These are phyloP conservation scores for Aegotheles bennettii DNA, from an alignment of 2,113 vertebrate species.

Conservation along the genomic window DNA sequence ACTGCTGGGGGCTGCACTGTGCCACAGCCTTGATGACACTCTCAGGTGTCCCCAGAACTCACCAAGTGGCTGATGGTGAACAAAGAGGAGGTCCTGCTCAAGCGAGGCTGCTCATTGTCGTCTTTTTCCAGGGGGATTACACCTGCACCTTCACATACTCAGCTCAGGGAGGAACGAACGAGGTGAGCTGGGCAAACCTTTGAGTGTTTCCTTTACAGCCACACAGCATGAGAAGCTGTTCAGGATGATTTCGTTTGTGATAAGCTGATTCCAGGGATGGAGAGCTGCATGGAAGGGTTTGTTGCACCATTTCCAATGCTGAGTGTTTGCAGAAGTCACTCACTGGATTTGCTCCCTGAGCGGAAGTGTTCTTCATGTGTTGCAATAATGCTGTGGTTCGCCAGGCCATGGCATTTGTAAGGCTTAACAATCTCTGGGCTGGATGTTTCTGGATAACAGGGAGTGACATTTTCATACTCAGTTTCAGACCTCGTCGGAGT, in stretches of 20 bases:
- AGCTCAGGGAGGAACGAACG: constrained; percentile 94
- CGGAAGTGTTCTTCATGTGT: accelerated
- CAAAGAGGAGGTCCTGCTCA: accelerated
- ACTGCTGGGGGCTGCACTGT: accelerated
- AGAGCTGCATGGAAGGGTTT: not conserved
- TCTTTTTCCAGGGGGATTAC: constrained; percentile 72
- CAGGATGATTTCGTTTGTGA: accelerated
- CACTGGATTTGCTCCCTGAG: not conserved
- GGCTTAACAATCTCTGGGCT: not conserved
- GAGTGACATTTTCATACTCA: not conserved
- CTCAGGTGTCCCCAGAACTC: not conserved
- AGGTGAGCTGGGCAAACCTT: constrained; percentile 75
- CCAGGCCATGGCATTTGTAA: not conserved
- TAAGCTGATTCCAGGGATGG: not conserved
- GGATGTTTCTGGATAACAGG: not conserved
- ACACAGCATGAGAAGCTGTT: not conserved
- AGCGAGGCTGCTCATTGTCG: accelerated
- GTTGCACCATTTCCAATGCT: accelerated
- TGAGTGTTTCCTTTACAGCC: accelerated
- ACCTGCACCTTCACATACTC: constrained; percentile 89
- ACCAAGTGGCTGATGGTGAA: not conserved
- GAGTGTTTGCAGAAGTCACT: not conserved
- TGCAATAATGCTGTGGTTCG: accelerated
- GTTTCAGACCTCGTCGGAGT: accelerated
- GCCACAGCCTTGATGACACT: accelerated